Evolutionary conservation across 2,113 vertebrate genomes (phyloP).

Genomic region (Orthonyx spaldingii): DNA sequence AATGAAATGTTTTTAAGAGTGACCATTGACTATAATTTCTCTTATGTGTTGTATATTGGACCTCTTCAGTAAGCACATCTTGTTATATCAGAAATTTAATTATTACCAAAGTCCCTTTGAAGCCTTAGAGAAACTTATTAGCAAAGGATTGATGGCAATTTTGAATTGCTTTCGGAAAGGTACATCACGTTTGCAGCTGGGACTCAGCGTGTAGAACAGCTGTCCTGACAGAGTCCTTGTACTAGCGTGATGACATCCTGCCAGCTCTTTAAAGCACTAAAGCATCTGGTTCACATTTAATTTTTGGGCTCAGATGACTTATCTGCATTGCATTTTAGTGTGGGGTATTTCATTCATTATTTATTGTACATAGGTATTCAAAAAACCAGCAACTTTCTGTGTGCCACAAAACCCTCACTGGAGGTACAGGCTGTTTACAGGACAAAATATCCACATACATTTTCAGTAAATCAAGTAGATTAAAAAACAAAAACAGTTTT

Average conservation of each 20-base stretch:
- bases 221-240: slow-evolving; percentile 27
- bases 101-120: slow-evolving; percentile 4
- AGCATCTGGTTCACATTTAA: slow-evolving; percentile 57
- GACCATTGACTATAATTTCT: not conserved
- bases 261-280: slow-evolving; percentile 38
- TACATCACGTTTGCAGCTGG: slow-evolving; percentile 42
- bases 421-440: not conserved
- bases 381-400: not conserved
- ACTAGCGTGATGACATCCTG: not conserved
- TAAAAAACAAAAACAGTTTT: not conserved
- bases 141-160: slow-evolving; percentile 25
- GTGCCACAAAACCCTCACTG: not conserved
- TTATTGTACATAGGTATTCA: slow-evolving; percentile 1
- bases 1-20: not conserved
- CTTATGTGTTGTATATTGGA: not conserved
- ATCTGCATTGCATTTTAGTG: not conserved
- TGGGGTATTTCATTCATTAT: slow-evolving; percentile 35
- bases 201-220: not conserved
- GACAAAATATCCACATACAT: not conserved
- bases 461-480: not conserved
- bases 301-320: slow-evolving; percentile 31
- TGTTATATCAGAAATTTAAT: not conserved
- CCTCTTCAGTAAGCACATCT: not conserved
- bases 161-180: slow-evolving; percentile 29
- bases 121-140: slow-evolving; percentile 4